These are phyloP conservation scores for Papilio protenor DNA, from an alignment of 2,888 invertebrate species.

Conservation along the genomic window DNA sequence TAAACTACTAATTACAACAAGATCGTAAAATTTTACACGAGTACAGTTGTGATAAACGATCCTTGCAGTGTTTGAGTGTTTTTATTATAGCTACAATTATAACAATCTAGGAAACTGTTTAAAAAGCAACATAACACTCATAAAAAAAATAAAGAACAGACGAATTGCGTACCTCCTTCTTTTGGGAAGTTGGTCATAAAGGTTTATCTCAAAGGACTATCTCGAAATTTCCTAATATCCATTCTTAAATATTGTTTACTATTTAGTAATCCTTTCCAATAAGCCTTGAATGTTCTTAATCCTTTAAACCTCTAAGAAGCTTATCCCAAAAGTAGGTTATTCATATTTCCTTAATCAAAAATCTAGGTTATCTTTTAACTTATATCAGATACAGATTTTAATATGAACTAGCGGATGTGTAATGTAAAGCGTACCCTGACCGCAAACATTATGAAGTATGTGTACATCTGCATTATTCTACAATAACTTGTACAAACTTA, in stretches of 20 bases:
- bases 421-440: not conserved
- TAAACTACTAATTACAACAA: constrained; percentile 34
- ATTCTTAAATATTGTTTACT: not conserved
- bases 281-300: not conserved
- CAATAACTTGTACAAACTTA: constrained; percentile 25
- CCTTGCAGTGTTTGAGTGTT: not conserved
- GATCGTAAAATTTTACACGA: constrained; percentile 1
- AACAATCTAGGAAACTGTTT: not conserved
- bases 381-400: not conserved
- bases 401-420: not conserved
- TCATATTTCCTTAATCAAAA: not conserved
- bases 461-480: constrained; percentile 13
- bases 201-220: not conserved
- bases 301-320: not conserved
- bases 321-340: not conserved
- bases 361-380: not conserved
- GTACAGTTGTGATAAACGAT: not conserved
- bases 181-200: too few relatives aligned
- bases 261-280: not conserved
- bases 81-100: not conserved
- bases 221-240: not conserved
- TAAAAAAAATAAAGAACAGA: too few relatives aligned
- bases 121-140: not conserved
- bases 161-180: too few relatives aligned
- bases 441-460: constrained; percentile 14